Evolutionary conservation across 2,888 invertebrate genomes (phyloP).

Genomic region (Lysandra bellargus): DNA sequence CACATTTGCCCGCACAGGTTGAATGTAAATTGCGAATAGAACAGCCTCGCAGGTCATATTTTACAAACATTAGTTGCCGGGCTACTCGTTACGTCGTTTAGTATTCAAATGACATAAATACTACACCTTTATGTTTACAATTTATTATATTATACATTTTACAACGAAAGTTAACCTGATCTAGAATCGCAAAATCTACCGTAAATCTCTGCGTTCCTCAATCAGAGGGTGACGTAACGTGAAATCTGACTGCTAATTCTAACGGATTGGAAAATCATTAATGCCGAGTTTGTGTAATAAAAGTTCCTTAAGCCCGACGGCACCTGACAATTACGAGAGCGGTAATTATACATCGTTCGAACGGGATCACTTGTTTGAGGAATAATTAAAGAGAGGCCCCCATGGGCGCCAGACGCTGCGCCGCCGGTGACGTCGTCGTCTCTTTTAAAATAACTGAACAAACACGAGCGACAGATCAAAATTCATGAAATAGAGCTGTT

Average conservation of each 20-base stretch:
- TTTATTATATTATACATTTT: neutral
- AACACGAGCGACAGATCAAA: neutral
- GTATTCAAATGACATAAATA: neutral
- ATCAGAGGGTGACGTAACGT: neutral
- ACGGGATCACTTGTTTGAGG: conserved; percentile 46
- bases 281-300: conserved; percentile 37
- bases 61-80: neutral
- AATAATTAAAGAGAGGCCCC: conserved; percentile 28
- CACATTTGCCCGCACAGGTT: conserved; percentile 22
- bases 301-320: conserved; percentile 37
- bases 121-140: neutral
- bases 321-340: conserved; percentile 45
- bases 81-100: neutral
- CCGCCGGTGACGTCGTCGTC: neutral
- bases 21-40: conserved; percentile 13
- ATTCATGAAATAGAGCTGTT: neutral
- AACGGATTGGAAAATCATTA: conserved; percentile 42
- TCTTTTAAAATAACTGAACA: neutral
- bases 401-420: neutral
- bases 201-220: conserved; percentile 22
- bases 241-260: conserved; percentile 31
- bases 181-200: neutral
- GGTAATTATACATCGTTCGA: conserved; percentile 47
- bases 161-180: neutral
- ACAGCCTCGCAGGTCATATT: conserved; percentile 20